phyloP scores from a whole-genome alignment of 2,797 vertebrate species.

The Sandelia bainsii region DNA sequence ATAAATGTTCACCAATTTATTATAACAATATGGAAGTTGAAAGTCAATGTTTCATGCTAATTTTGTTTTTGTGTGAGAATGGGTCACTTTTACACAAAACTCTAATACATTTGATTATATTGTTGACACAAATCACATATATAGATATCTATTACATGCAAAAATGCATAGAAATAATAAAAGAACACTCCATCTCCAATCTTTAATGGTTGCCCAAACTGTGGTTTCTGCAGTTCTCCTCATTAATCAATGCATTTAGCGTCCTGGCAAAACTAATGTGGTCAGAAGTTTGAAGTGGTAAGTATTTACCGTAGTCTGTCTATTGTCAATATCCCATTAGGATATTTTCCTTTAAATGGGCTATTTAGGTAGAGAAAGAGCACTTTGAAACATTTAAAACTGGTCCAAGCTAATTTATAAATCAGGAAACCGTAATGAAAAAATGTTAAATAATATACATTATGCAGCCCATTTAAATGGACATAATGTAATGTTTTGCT shows the following conservation, averaged over 20 bases:
- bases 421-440: neutral
- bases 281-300: constrained; percentile 77
- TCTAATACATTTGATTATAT: no score
- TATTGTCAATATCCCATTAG: constrained; percentile 46
- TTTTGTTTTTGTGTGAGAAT: constrained; percentile 1
- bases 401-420: constrained; percentile 10
- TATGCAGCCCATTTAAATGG: constrained; percentile 77
- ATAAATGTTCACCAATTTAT: neutral
- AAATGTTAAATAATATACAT: constrained; percentile 16
- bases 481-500: constrained; percentile 46
- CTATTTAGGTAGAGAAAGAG: constrained; percentile 35
- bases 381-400: constrained; percentile 16
- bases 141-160: neutral
- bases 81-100: neutral
- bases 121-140: no score
- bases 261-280: constrained; percentile 70
- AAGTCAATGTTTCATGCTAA: neutral
- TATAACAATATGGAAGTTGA: neutral
- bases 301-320: constrained; percentile 66
- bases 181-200: constrained; percentile 79
- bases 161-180: constrained; percentile 10
- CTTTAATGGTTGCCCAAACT: constrained; percentile 81
- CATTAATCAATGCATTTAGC: constrained; percentile 64
- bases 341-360: constrained; percentile 81
- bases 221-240: constrained; percentile 57